phyloP scores from a whole-genome alignment of 2,888 invertebrate species.

The Pseudococcus jackbeardsleyi region DNA sequence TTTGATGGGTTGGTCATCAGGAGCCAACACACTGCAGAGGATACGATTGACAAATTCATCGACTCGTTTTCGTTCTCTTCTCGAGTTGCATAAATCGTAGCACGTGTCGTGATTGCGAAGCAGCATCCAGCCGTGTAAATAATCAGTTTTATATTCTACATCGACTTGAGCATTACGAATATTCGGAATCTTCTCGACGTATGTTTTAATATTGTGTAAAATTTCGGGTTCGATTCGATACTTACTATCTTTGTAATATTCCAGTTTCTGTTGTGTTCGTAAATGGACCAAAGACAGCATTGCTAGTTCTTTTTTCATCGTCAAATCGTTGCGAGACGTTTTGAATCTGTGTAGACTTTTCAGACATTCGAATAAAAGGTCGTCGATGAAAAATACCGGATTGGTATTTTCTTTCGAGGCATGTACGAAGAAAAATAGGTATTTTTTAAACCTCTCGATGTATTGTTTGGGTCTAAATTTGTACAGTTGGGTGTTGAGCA shows the following conservation, averaged over 20 bases:
- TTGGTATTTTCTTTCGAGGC: not conserved
- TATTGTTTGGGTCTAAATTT: not conserved
- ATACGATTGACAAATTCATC: constrained; percentile 12
- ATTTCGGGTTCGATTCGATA: not conserved
- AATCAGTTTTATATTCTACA: constrained; percentile 15
- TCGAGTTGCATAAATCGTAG: constrained; percentile 11
- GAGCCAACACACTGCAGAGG: not conserved
- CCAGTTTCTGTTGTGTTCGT: constrained; percentile 1
- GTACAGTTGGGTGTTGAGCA: not conserved
- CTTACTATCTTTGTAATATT: not conserved
- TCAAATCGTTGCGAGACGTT: not conserved
- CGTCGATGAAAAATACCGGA: constrained; percentile 46
- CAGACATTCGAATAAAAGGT: constrained; percentile 29
- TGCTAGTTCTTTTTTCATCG: not conserved
- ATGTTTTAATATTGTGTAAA: not conserved
- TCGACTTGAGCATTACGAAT: constrained; percentile 21
- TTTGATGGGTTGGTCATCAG: not conserved
- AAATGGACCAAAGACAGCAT: not conserved
- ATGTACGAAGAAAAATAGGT: constrained; percentile 17
- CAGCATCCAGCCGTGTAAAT: constrained; percentile 36
- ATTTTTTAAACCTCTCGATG: not conserved
- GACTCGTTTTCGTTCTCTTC: not conserved
- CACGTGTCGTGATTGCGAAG: not conserved
- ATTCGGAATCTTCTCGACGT: not conserved
- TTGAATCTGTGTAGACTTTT: not conserved